phyloP scores from a whole-genome alignment of 1,140 invertebrate genomes.

The Bombyx mandarina region DNA sequence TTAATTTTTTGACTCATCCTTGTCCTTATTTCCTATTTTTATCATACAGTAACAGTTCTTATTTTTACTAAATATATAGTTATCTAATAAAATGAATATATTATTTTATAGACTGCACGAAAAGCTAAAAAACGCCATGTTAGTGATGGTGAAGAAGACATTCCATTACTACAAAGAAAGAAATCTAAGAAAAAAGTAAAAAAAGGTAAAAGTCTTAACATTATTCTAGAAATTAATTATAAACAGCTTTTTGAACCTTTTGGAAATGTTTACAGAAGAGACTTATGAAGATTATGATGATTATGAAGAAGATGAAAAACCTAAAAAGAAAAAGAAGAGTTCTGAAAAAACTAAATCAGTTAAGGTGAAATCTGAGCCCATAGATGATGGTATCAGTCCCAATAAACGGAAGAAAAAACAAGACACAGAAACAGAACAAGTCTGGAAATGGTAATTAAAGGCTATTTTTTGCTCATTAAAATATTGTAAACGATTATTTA shows the following conservation, averaged over 20 bases:
- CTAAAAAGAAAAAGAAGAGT: constrained; percentile 70
- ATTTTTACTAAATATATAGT: not conserved
- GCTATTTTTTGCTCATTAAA: too few species aligned
- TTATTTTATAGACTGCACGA: constrained; percentile 64
- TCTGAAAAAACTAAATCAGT: constrained; percentile 31
- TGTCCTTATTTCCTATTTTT: not conserved
- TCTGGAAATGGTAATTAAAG: constrained; percentile 89
- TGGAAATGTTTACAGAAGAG: constrained; percentile 22
- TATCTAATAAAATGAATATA: constrained; percentile 3
- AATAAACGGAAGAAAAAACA: constrained; percentile 83
- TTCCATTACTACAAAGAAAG: constrained; percentile 67
- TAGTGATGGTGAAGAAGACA: constrained; percentile 67
- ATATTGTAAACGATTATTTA: too few species aligned
- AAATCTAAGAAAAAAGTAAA: constrained; percentile 79
- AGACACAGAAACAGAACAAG: constrained; percentile 82
- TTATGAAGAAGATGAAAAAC: constrained; percentile 76
- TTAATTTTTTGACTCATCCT: not conserved
- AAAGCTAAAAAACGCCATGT: constrained; percentile 76
- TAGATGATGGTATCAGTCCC: constrained; percentile 50
- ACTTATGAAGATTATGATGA: constrained; percentile 72
- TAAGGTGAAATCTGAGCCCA: constrained; percentile 46
- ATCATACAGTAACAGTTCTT: too few species aligned
- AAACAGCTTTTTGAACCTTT: not conserved
- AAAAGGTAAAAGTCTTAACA: constrained; percentile 60
- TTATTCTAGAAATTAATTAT: not conserved